Base-by-base conservation (phyloP, 2,113 vertebrate genomes). In the Colius striatus region DNA sequence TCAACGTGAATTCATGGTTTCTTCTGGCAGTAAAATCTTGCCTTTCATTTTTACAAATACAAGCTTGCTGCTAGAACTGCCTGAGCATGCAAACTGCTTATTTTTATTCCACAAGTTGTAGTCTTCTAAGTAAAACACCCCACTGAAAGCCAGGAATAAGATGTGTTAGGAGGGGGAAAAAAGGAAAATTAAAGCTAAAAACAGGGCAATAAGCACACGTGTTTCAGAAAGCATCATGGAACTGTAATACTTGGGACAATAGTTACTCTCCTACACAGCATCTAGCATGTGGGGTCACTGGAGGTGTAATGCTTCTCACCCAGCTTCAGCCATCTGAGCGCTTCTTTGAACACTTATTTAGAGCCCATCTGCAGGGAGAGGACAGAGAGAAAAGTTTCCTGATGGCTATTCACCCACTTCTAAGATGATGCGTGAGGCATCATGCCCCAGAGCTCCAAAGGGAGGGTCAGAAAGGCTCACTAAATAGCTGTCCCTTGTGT, bases 21-120 rank as follows among this genome's bases (percentile, higher is more conserved):
- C 76, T 92, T 93, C 66, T 90, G 41, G 75, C 76, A 95, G 45
- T 63, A 90, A 90, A 92, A 51, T n/a, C 70, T 63, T 72, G 55
- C 68, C 65, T 94, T 95, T 84, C 43, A 61, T 41, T 94, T 92
- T 80, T 45, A 88, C 70, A 77, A 91, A 83, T 53, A 61, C 16
- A 80, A 88, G 63, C 57, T 74, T 71, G 22, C 84, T 92, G 51
- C 32, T 83, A 48, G 68, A 55, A 84, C 83, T 83, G 58, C 54
- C 84, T 76, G 62, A 87, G 84, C 89, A 83, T 60, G 80, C 16
- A 91, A 91, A 92, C 17, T 32, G 48, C 0, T 3, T 53, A 32
- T 68, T 89, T 84, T 87, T 26, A 62, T 75, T 81, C 48, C 17
- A 65, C 18, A 48, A 82, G 36, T 30, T 68, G 54, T 27, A 82